Percentiles rank a stretch among this genome's conserved stretches.
Conservation (phyloP, 2,888 invertebrate species). For the Stenolophus ochropezus region DNA sequence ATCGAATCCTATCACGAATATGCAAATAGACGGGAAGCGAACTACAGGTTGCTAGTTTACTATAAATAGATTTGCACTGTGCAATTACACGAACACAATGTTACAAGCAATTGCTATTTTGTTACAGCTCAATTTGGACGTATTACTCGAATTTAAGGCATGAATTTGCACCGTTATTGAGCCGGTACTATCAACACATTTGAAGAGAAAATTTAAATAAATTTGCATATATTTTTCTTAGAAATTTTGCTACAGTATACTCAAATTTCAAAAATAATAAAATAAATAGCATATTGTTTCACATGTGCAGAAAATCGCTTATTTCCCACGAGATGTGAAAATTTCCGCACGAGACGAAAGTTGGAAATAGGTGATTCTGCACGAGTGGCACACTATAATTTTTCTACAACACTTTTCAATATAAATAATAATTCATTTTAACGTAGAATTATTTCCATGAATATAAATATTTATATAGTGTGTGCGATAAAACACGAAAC, state of each 20-base stretch:
- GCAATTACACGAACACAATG: constrained; percentile 9
- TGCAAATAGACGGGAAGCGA: constrained; percentile 44
- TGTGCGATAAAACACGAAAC: too few species aligned
- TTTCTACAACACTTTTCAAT: too few species aligned
- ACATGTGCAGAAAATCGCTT: too few species aligned
- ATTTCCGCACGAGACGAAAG: too few species aligned
- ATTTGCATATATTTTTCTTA: not conserved
- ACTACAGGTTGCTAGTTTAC: constrained; percentile 2
- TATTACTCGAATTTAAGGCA: constrained; percentile 53
- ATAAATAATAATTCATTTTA: too few species aligned
- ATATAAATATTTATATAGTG: too few species aligned
- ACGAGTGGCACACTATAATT: too few species aligned
- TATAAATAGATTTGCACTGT: constrained; percentile 6
- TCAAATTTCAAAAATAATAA: not conserved
- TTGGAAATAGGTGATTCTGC: too few species aligned
- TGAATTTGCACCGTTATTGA: constrained; percentile 51
- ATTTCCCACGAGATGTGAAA: too few species aligned
- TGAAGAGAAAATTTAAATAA: not conserved
- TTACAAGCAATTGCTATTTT: constrained; percentile 14
- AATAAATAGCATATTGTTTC: too few species aligned
- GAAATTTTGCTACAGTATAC: not conserved
- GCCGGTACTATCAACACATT: constrained; percentile 1
- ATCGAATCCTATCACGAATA: constrained; percentile 20
- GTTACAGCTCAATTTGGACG: constrained; percentile 48
- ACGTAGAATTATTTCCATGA: too few species aligned